phyloP scores from a whole-genome alignment of 1,140 invertebrate genomes.

The Diuraphis noxia region DNA sequence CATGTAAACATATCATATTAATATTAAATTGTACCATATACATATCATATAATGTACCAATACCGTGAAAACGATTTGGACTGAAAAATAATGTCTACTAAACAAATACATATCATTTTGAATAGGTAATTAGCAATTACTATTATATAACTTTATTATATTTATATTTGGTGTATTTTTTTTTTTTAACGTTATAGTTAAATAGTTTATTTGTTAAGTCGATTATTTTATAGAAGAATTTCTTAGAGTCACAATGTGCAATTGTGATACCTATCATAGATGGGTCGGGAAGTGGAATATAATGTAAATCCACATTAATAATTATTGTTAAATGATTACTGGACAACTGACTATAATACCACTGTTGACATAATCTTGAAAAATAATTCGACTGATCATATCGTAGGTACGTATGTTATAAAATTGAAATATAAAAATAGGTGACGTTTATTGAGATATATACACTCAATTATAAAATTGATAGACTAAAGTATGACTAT shows the following conservation, averaged over 20 bases:
- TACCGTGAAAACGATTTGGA: neutral
- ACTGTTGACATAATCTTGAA: neutral
- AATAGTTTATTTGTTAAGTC: neutral
- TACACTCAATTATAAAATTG: no score
- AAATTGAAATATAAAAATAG: neutral
- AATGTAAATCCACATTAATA: neutral
- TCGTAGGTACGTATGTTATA: no score
- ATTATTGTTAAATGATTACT: neutral
- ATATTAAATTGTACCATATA: neutral
- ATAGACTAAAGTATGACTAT: no score
- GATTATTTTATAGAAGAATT: neutral
- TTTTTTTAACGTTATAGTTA: neutral
- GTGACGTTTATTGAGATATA: neutral
- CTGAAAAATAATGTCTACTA: neutral
- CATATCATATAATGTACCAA: neutral
- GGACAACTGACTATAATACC: neutral
- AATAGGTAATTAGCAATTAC: neutral
- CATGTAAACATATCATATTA: neutral
- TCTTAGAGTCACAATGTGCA: neutral
- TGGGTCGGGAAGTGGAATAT: neutral
- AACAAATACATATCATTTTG: constrained; percentile 12
- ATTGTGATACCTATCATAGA: neutral
- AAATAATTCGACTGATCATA: no score
- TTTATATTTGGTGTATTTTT: neutral
- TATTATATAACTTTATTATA: neutral